phyloP scores from a whole-genome alignment of 2,888 invertebrate species.

The Sinopyrophorus schimmeli region DNA sequence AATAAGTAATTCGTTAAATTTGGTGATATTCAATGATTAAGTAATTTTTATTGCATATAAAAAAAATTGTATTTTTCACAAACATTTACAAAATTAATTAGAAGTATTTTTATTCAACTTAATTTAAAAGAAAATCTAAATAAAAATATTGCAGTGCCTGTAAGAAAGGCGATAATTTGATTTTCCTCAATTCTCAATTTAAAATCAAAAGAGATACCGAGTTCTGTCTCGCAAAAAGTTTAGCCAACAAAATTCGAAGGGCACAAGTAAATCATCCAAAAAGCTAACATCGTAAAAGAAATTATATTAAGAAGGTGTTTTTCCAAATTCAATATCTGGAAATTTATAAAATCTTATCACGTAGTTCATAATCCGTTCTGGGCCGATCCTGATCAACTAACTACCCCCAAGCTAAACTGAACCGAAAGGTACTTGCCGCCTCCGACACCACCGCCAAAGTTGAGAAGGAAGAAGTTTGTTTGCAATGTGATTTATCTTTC shows the following conservation, averaged over 20 bases:
- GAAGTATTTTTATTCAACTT: too few relatives aligned
- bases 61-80: too few relatives aligned
- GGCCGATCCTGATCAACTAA: conserved; percentile 38
- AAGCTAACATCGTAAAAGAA: conserved; percentile 25
- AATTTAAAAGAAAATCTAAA: too few relatives aligned
- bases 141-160: too few relatives aligned
- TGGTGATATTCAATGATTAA: too few relatives aligned
- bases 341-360: conserved; percentile 41
- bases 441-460: conserved; percentile 10
- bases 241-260: background rate
- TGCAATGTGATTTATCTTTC: conserved; percentile 39
- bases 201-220: too few relatives aligned
- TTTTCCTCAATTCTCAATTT: too few relatives aligned
- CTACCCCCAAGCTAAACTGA: conserved; percentile 32
- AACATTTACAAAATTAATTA: too few relatives aligned
- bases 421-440: conserved; percentile 7
- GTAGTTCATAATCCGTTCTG: conserved; percentile 39
- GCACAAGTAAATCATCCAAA: background rate
- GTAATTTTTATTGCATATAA: too few relatives aligned
- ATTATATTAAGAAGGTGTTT: conserved; percentile 22
- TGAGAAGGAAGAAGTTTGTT: conserved; percentile 36
- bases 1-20: too few relatives aligned
- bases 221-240: too few relatives aligned
- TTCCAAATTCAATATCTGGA: conserved; percentile 40
- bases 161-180: too few relatives aligned